Percentiles rank a stretch among this genome's conserved stretches.
Conservation (phyloP, 2,888 invertebrate genomes). For the Pristionchus fissidentatus region DNA sequence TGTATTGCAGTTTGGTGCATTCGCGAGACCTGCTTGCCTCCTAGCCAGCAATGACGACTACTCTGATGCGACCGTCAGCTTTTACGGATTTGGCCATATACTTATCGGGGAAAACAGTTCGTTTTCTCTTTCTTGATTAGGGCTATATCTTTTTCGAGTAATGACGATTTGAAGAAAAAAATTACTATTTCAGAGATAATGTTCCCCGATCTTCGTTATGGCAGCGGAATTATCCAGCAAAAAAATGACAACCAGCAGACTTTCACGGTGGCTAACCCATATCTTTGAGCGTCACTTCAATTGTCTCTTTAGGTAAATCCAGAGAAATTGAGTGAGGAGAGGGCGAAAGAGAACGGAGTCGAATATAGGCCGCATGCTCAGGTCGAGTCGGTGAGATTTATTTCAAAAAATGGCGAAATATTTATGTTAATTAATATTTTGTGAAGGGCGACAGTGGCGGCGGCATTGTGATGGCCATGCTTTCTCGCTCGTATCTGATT, state of each 20-base stretch:
- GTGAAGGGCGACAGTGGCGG: conserved; percentile 17
- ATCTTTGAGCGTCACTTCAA: neutral
- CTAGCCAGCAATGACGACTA: neutral
- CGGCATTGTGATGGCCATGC: neutral
- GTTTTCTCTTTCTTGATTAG: no score
- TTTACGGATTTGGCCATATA: no score
- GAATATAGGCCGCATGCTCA: neutral
- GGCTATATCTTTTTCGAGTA: no score
- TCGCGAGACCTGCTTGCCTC: neutral
- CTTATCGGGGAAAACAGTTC: no score
- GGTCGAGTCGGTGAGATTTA: conserved; percentile 1
- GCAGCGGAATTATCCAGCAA: neutral
- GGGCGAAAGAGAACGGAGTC: neutral
- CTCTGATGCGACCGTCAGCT: no score
- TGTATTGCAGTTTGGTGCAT: neutral
- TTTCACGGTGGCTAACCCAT: neutral
- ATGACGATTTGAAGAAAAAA: neutral
- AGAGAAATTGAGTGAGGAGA: neutral
- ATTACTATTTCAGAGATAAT: neutral
- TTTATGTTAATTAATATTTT: neutral
- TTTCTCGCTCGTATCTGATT: neutral
- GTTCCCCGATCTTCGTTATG: conserved; percentile 11
- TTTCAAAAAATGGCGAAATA: neutral
- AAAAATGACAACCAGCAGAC: neutral
- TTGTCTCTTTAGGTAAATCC: neutral